phyloP scores from a whole-genome alignment of 2,113 vertebrate genomes.

The Octodon degus region DNA sequence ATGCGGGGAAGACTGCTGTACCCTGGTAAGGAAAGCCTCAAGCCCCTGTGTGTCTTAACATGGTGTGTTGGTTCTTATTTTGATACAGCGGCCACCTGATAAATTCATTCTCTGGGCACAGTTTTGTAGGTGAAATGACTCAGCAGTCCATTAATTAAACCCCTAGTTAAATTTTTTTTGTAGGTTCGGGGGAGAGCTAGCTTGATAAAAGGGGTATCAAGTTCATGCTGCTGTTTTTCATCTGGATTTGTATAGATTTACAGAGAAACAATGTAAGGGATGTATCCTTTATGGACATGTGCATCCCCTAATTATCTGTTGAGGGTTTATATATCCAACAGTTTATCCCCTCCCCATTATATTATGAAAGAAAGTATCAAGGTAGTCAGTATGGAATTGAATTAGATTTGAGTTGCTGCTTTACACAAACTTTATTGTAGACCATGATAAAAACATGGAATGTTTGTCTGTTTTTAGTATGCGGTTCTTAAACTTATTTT shows the following conservation, averaged over 20 bases:
- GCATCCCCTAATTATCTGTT: not conserved
- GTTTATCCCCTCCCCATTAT: not conserved
- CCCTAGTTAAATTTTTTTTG: slow-evolving; percentile 32
- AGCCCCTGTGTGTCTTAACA: not conserved
- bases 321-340: not conserved
- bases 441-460: not conserved
- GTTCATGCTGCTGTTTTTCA: not conserved
- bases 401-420: not conserved
- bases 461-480: slow-evolving; percentile 32
- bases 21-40: too few relatives aligned
- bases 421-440: slow-evolving; percentile 37
- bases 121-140: slow-evolving; percentile 25
- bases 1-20: not conserved
- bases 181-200: not conserved
- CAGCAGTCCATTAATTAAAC: not conserved
- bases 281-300: not conserved
- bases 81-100: not conserved
- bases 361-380: slow-evolving; percentile 6
- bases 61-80: not conserved
- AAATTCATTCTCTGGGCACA: not conserved
- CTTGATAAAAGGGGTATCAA: not conserved
- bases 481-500: not conserved
- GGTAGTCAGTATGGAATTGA: slow-evolving; percentile 14
- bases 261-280: slow-evolving; percentile 10
- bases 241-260: not conserved